Base-by-base conservation (phyloP, 2,113 vertebrate species). In the Megaptera novaeangliae region DNA sequence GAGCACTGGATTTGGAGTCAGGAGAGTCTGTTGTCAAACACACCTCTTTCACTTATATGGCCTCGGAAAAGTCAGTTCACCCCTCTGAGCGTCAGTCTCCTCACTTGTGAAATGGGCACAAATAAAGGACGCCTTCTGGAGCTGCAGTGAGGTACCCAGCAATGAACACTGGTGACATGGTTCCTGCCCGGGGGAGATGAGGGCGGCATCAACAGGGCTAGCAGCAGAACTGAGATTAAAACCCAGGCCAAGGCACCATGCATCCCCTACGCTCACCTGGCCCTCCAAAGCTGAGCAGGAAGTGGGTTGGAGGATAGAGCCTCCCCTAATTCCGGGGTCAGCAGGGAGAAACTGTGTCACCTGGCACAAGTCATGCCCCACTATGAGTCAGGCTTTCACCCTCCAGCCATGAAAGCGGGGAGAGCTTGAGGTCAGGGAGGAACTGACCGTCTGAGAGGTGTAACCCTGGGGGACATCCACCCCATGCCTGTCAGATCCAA, bases 191-290 rank as follows among this genome's bases (percentile, higher is more conserved):
- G 21, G 46, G 8, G 57, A 27, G 36, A 13, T 7, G 27, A 77
- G 15, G 9, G 34, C 1, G 0, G 14, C 5, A 3, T 5, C 7
- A 0, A 21, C 2, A 1, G 27, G 13, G 6, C 14, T 9, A 15
- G 13, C 21, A 14, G 25, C 68, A 55, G 78, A 36, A 13, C 2
- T 12, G 68, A 80, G 20, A 41, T 2, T 25, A n/a, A 61, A 64
- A 21, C 11, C 52, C 27, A 7, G 10, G 18, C 46, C 36, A 31
- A 52, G 20, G 59, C 0, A 5, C 36, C 10, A 8, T 15, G 6
- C 18, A 18, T 3, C 18, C 20, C 6, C 59, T 15, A 2, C 1
- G 20, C 46, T 46, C 31, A 3, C 41, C 25, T 1, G 2, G 3
- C 15, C n/a, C 10, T 41, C 21, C 14, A 10, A 49, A n/a, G 10